phyloP scores from a whole-genome alignment of 2,888 invertebrate species.

The Eristalis arbustorum region DNA sequence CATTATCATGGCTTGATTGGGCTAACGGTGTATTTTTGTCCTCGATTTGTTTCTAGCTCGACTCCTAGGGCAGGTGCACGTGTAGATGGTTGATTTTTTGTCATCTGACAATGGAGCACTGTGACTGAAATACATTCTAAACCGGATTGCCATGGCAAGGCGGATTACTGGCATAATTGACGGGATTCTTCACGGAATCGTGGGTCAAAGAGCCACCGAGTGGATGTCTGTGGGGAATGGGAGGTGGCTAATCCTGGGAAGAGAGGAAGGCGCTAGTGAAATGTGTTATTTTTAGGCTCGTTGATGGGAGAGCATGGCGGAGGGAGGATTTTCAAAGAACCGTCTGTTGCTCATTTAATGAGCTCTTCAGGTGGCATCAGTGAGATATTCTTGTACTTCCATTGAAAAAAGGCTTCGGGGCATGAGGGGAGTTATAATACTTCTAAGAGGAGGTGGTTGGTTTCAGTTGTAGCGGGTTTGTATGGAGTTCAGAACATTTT shows the following conservation, averaged over 20 bases:
- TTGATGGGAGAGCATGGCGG: no score
- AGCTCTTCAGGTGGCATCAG: no score
- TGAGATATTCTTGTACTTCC: no score
- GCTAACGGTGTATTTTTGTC: slow-evolving; percentile 8
- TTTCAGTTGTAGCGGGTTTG: no score
- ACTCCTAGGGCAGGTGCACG: background rate
- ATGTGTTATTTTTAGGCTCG: no score
- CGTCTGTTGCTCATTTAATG: no score
- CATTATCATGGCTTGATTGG: slow-evolving; percentile 37
- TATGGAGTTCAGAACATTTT: no score
- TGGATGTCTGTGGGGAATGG: background rate
- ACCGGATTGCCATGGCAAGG: background rate
- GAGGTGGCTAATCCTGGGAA: background rate
- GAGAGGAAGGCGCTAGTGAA: no score
- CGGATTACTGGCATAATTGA: background rate
- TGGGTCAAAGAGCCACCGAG: background rate
- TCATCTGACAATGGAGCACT: background rate
- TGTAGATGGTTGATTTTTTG: background rate
- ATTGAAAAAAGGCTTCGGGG: no score
- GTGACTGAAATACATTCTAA: slow-evolving; percentile 10
- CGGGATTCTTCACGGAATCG: background rate
- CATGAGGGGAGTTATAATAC: no score
- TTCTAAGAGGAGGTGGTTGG: no score
- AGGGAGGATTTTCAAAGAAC: no score
- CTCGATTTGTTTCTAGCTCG: background rate